A percentile compares a stretch with the other conserved stretches of the same genome.
phyloP scores from a whole-genome alignment of 1,140 invertebrate genomes.

The Macrosteles quadrilineatus region DNA sequence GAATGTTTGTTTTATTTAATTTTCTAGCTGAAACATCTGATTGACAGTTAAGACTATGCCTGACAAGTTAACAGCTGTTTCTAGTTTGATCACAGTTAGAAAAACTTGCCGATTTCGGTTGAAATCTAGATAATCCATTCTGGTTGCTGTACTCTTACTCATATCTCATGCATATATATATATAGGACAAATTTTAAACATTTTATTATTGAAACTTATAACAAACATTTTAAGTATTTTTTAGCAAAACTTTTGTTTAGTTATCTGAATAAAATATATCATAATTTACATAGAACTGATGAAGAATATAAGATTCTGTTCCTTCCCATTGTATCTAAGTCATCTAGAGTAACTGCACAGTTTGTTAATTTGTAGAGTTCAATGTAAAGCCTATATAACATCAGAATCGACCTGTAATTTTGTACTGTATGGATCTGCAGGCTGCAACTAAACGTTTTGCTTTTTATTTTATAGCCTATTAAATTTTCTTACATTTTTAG shows the following conservation, averaged over 20 bases:
- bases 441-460: constrained; percentile 30
- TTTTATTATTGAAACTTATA: neutral
- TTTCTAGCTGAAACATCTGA: no score
- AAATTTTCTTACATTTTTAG: neutral
- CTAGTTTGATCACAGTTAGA: no score
- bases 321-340: constrained; percentile 36
- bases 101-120: no score
- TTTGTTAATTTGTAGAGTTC: constrained; percentile 16
- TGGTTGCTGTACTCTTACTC: constrained; percentile 11
- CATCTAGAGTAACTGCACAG: constrained; percentile 25
- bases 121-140: neutral
- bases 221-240: neutral
- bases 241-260: neutral
- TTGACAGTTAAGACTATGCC: no score
- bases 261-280: constrained; percentile 12
- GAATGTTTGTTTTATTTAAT: no score
- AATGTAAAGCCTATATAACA: constrained; percentile 22
- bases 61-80: no score
- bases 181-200: constrained; percentile 8
- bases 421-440: constrained; percentile 33
- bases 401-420: constrained; percentile 34
- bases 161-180: neutral
- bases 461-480: constrained; percentile 25
- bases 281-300: neutral
- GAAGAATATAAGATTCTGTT: constrained; percentile 20